Evolutionary conservation across 2,888 invertebrate genomes (phyloP), one percentile per base, ranked within the genome.

Genomic region (Nowickia ferox): DNA sequence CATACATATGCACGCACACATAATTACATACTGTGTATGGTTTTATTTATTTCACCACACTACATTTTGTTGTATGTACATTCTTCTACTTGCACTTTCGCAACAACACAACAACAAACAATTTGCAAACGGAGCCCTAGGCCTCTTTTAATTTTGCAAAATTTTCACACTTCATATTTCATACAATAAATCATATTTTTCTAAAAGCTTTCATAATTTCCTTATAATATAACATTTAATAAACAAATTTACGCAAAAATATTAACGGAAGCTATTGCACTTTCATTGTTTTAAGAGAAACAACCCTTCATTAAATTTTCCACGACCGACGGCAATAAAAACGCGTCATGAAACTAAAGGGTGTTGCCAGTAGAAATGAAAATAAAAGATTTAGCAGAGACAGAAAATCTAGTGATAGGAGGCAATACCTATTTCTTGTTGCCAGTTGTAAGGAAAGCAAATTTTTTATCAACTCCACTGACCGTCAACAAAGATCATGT

Each of bases 231-330:
- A 68, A 40, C 68, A 68, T 13, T 51, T 11, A 51, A 40, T 19
- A 3, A 68, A 68, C 19, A 51, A 13, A 51, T 68, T 68, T 68
- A 53, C 53, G 13, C 13, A 51, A 68, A 68, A 51, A 51, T 51
- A 68, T 68, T 51, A 19, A 53, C 13, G 40, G 53, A 40, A 51
- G 15, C 13, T 17, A 17, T 15, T 10, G 13, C 38, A 38, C 3
- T 53, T 40, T 40, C 17, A 4, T 40, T 1, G 9, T 68, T 17
- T 68, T 48, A 13, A 53, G 40, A 48, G 38, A 48, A 30, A 55
- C 30, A n/a, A 46, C 30, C 30, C 30, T 51, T 11, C 1, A n/a
- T 11, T 17, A 48, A 51, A 2, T 17, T 22, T 5, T 38, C 51
- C 38, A 13, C 66, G 51, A 66, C 17, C 48, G 66, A 0, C 11